Evolutionary conservation across 2,797 vertebrate species (phyloP).

Genomic region (Ataeniobius toweri): DNA sequence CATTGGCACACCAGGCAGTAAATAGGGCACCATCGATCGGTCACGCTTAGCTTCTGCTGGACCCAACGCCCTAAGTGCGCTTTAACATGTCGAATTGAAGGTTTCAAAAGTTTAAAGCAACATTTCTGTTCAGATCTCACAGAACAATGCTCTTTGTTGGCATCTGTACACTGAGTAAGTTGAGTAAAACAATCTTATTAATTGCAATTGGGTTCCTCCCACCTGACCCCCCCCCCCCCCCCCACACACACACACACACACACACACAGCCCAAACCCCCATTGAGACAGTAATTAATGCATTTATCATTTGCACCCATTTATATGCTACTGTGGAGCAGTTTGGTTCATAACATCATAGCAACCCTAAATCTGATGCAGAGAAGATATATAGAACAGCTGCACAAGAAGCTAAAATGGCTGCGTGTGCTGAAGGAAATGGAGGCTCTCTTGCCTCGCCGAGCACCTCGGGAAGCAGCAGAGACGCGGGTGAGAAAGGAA

Average conservation of each 20-base stretch:
- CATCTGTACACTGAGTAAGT: slow-evolving; percentile 2
- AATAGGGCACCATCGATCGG: slow-evolving; percentile 68
- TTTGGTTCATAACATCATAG: slow-evolving; percentile 16
- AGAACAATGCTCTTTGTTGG: background rate
- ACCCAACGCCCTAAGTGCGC: slow-evolving; percentile 17
- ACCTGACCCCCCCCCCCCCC: background rate
- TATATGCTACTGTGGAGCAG: slow-evolving; percentile 28
- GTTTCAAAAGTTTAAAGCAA: slow-evolving; percentile 14
- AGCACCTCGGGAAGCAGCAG: slow-evolving; percentile 38
- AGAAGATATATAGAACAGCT: slow-evolving; percentile 16
- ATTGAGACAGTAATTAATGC: slow-evolving; percentile 23
- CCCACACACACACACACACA: background rate
- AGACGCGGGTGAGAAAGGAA: slow-evolving; percentile 38
- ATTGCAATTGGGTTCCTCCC: no score
- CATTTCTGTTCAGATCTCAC: slow-evolving; percentile 3
- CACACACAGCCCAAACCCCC: slow-evolving; percentile 6
- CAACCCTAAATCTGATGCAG: slow-evolving; percentile 26
- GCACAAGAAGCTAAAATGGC: slow-evolving; percentile 54
- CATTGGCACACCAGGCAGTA: slow-evolving; percentile 54
- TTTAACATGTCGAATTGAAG: slow-evolving; percentile 20
- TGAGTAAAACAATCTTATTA: slow-evolving; percentile 10
- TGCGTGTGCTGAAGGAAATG: slow-evolving; percentile 54
- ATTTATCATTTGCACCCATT: slow-evolving; percentile 23
- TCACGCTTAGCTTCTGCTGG: slow-evolving; percentile 28
- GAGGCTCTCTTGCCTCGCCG: slow-evolving; percentile 35